Evolutionary conservation across 1,140 invertebrate species (phyloP).

Genomic region (Drosophila pachea): DNA sequence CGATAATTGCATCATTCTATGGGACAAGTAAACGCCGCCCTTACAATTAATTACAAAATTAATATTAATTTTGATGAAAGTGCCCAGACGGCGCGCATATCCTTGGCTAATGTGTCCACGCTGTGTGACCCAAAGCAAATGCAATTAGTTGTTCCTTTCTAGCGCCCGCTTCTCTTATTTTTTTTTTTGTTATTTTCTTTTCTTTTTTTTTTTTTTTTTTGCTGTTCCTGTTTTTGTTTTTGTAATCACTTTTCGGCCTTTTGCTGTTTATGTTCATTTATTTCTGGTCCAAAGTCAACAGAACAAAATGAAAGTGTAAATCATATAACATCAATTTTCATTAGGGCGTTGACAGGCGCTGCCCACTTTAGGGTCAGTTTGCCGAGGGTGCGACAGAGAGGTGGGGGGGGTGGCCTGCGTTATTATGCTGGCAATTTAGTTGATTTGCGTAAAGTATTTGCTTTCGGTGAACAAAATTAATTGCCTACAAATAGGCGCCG

Average conservation of each 20-base stretch:
- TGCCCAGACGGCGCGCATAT: conserved; percentile 7
- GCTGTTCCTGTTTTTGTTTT: background rate
- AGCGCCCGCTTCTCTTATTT: background rate
- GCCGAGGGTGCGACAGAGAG: background rate
- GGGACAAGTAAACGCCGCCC: background rate
- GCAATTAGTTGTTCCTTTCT: conserved; percentile 54
- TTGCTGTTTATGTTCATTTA: conserved; percentile 48
- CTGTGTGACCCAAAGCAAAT: conserved; percentile 33
- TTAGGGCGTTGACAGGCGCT: conserved; percentile 60
- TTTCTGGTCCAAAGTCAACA: conserved; percentile 45
- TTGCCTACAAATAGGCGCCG: conserved; percentile 68
- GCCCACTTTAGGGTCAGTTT: conserved; percentile 32
- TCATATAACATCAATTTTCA: conserved; percentile 75
- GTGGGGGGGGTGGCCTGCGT: background rate
- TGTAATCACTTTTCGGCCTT: background rate
- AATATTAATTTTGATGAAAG: conserved; percentile 36
- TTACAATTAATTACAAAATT: conserved; percentile 14
- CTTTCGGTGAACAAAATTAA: conserved; percentile 57
- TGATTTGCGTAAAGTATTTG: conserved; percentile 57
- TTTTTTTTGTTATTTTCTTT: background rate
- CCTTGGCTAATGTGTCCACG: conserved; percentile 38
- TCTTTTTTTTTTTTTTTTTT: conserved; percentile 1
- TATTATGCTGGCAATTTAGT: conserved; percentile 54
- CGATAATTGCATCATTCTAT: too few relatives aligned
- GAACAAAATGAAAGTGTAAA: conserved; percentile 64